Evolutionary conservation across 2,113 vertebrate genomes (phyloP).

Genomic region (Python bivittatus): DNA sequence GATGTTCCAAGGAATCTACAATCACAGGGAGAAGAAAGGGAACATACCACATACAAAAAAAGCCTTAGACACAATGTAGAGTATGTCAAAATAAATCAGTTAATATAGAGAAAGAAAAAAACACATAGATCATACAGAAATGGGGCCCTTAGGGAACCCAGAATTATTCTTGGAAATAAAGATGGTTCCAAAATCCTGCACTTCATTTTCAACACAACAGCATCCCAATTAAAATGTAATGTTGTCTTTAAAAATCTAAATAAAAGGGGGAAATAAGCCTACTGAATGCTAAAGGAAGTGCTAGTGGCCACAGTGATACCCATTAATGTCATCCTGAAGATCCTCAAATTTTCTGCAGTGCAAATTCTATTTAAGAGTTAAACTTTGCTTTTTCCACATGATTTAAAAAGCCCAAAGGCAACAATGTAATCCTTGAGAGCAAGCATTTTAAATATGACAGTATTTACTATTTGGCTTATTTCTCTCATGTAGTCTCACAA

Average conservation of each 20-base stretch:
- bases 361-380: not conserved
- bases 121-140: not conserved
- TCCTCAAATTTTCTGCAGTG: not conserved
- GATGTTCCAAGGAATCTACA: not conserved
- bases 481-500: not conserved
- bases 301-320: not conserved
- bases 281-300: not conserved
- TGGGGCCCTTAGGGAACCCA: not conserved
- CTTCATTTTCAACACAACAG: not conserved
- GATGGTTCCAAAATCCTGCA: not conserved
- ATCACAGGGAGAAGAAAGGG: not conserved
- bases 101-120: not conserved
- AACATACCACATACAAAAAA: not conserved
- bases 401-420: not conserved
- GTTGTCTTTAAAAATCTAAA: not conserved
- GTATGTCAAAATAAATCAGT: not conserved
- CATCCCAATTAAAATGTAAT: not conserved
- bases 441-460: not conserved
- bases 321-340: not conserved
- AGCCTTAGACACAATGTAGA: not conserved
- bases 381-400: not conserved
- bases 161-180: not conserved
- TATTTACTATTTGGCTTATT: not conserved
- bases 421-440: not conserved
- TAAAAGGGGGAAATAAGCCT: not conserved